Evolutionary conservation across 2,888 invertebrate genomes (phyloP).

Genomic region (Ligdia adustata): DNA sequence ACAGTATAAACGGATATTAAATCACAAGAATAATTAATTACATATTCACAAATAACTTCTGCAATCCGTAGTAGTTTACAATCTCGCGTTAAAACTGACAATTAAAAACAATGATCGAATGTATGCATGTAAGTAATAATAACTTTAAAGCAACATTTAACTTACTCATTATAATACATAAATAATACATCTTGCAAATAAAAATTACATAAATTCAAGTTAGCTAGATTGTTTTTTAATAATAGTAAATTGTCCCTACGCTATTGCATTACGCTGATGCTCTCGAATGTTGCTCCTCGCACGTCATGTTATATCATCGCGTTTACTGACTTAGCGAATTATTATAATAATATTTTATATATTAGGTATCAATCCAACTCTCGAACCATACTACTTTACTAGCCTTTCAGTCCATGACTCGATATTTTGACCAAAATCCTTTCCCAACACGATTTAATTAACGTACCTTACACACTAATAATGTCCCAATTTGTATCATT

Average conservation of each 20-base stretch:
- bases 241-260: constrained; percentile 78
- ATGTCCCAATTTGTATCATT: constrained; percentile 39
- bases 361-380: constrained; percentile 43
- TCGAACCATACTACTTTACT: constrained; percentile 49
- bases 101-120: constrained; percentile 75
- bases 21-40: constrained; percentile 84
- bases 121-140: constrained; percentile 66
- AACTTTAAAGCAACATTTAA: constrained; percentile 82
- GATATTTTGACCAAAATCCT: constrained; percentile 54
- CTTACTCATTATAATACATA: constrained; percentile 82
- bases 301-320: constrained; percentile 13
- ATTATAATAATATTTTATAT: constrained; percentile 49
- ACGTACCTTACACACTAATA: constrained; percentile 51
- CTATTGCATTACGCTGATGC: constrained; percentile 61
- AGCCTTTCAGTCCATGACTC: constrained; percentile 68
- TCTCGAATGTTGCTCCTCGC: constrained; percentile 43
- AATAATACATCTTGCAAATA: constrained; percentile 82
- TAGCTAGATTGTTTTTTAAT: constrained; percentile 75
- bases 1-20: constrained; percentile 83
- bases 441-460: constrained; percentile 50
- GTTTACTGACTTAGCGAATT: constrained; percentile 63
- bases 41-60: constrained; percentile 83
- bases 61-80: constrained; percentile 70
- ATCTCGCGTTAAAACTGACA: constrained; percentile 71
- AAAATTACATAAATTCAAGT: constrained; percentile 82